phyloP scores from a whole-genome alignment of 2,797 vertebrate genomes.

The Propithecus deckenii region DNA sequence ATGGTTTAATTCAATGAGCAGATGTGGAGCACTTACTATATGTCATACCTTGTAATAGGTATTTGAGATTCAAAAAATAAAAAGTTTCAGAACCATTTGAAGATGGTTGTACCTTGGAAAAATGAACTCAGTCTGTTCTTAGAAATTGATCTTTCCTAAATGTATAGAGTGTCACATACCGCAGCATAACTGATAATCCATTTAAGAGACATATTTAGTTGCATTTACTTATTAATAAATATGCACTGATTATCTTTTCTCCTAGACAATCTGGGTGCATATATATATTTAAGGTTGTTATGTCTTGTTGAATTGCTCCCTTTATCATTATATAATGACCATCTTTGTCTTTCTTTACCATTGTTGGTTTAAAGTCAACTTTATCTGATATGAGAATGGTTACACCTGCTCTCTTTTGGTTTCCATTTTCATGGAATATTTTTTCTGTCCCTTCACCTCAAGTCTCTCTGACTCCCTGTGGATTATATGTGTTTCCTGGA shows the following conservation, averaged over 20 bases:
- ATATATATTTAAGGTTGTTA: neutral
- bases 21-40: neutral
- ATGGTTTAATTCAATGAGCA: neutral
- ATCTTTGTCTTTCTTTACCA: too few relatives aligned
- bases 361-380: too few relatives aligned
- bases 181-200: neutral
- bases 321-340: neutral
- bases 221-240: slow-evolving; percentile 2
- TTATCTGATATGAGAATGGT: too few relatives aligned
- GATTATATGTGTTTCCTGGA: neutral
- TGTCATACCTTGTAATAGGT: neutral
- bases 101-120: neutral
- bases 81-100: neutral
- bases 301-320: neutral
- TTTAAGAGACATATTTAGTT: neutral
- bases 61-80: neutral
- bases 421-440: neutral
- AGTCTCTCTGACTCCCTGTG: neutral
- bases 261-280: neutral
- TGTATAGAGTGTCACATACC: neutral
- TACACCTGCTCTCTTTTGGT: neutral
- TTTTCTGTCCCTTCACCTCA: neutral
- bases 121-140: neutral
- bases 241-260: neutral
- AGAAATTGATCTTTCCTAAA: slow-evolving; percentile 11